These are phyloP conservation scores for Notoglanidium macrostoma DNA, from an alignment of 2,797 vertebrate genomes.

Conservation along the genomic window DNA sequence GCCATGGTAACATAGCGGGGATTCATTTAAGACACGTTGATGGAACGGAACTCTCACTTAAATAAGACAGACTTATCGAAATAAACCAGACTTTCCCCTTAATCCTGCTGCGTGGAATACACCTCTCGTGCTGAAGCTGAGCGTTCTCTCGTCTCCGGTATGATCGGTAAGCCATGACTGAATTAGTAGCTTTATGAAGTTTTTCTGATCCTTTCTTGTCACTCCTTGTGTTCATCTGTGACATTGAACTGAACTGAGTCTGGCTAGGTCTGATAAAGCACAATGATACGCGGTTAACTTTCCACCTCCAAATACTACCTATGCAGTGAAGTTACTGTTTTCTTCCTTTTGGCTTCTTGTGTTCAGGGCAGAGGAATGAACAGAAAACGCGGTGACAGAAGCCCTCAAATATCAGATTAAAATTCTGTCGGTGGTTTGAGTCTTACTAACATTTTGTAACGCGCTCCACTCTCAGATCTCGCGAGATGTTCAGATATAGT, in stretches of 20 bases:
- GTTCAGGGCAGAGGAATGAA: neutral
- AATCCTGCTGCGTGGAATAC: no score
- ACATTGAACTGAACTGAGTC: neutral
- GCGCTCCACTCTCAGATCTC: neutral
- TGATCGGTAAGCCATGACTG: conserved; percentile 60
- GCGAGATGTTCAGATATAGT: neutral
- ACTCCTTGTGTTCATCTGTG: neutral
- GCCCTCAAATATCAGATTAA: neutral
- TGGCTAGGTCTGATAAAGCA: conserved; percentile 9
- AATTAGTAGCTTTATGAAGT: neutral
- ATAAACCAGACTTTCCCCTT: no score
- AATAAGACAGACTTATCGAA: no score
- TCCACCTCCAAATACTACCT: neutral
- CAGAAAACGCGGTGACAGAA: neutral
- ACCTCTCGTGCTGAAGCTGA: conserved; percentile 14
- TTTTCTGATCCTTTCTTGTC: neutral
- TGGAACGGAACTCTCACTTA: no score
- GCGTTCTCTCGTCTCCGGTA: conserved; percentile 32
- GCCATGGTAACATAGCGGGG: no score
- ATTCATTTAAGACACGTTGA: no score
- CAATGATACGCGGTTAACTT: neutral
- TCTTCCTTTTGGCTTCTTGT: no score
- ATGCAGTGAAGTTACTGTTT: no score
- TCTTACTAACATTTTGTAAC: neutral
- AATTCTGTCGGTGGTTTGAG: neutral